These are phyloP conservation scores for Epinotia ramella DNA, from an alignment of 2,888 invertebrate genomes.

Conservation along the genomic window DNA sequence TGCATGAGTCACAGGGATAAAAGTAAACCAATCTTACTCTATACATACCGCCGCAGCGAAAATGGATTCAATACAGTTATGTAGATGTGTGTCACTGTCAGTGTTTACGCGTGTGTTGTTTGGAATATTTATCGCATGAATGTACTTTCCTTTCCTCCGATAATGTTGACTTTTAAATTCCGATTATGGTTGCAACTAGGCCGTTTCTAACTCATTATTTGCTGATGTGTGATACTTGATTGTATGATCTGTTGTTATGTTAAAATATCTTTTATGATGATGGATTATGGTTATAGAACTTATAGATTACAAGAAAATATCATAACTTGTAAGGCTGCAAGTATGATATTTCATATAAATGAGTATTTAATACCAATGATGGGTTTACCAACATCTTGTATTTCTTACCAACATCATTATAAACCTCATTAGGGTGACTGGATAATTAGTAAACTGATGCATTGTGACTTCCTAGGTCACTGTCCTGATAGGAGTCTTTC, in stretches of 20 bases:
- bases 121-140: conserved; percentile 63
- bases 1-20: conserved; percentile 38
- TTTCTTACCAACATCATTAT: not conserved
- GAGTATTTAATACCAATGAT: not conserved
- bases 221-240: conserved; percentile 13
- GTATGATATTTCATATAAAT: too few relatives aligned
- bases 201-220: conserved; percentile 6
- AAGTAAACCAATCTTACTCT: conserved; percentile 26
- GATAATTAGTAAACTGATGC: not conserved
- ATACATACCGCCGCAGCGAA: conserved; percentile 56
- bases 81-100: conserved; percentile 71
- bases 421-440: not conserved
- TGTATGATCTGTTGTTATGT: not conserved
- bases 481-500: too few relatives aligned
- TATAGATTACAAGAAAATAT: too few relatives aligned
- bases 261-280: not conserved
- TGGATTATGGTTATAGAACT: too few relatives aligned
- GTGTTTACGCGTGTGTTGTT: conserved; percentile 59
- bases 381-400: not conserved
- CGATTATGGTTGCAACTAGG: conserved; percentile 24
- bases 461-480: not conserved
- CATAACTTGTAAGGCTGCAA: too few relatives aligned
- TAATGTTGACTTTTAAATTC: conserved; percentile 19
- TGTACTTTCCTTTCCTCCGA: conserved; percentile 48
- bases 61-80: conserved; percentile 64